phyloP scores from a whole-genome alignment of 2,797 vertebrate genomes.

The Thripadectes ignobilis region DNA sequence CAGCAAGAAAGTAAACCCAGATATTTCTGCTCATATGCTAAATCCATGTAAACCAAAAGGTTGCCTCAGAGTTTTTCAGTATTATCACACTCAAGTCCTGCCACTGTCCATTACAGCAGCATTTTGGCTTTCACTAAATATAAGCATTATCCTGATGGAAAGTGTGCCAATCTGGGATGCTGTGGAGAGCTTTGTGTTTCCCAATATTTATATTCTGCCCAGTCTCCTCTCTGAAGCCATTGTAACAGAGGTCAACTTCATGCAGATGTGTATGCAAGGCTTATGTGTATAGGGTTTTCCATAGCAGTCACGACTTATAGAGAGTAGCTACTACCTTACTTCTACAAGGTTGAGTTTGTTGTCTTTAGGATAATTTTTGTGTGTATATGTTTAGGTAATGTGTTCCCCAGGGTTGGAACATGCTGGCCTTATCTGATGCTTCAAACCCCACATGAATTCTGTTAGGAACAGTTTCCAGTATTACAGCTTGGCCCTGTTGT shows the following conservation, averaged over 20 bases:
- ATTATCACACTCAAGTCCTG: not conserved
- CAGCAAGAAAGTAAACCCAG: not conserved
- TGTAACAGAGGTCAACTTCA: not conserved
- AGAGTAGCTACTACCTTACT: not conserved
- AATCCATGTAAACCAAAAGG: not conserved
- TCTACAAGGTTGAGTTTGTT: not conserved
- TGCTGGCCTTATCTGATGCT: not conserved
- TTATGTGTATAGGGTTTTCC: not conserved
- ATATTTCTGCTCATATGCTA: not conserved
- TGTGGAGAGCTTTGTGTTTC: not conserved
- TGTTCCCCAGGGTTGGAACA: not conserved
- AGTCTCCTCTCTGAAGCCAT: not conserved
- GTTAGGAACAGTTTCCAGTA: not conserved
- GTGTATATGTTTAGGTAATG: not conserved
- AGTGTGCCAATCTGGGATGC: not conserved
- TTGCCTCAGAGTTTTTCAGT: not conserved
- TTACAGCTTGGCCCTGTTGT: not conserved
- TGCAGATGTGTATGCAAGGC: not conserved
- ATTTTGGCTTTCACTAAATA: not conserved
- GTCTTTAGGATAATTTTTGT: not conserved
- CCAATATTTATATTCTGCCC: not conserved
- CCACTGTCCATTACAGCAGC: not conserved
- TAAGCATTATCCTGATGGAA: not conserved
- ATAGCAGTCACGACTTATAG: not conserved
- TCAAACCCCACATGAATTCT: not conserved